Conservation (phyloP, 2,797 vertebrate genomes). For the Lagocephalus sceleratus region DNA sequence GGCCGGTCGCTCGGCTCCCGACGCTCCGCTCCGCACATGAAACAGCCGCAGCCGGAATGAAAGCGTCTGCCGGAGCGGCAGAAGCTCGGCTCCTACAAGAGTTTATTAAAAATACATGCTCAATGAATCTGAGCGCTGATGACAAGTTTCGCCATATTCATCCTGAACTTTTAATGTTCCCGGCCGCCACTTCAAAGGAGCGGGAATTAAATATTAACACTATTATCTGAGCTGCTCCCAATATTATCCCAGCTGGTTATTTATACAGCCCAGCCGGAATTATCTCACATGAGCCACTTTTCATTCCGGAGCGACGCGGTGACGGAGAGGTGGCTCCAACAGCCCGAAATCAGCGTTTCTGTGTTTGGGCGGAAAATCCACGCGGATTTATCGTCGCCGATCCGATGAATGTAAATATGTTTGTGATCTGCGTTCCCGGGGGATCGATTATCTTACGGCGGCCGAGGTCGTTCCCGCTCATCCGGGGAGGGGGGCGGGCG, state of each 20-base stretch:
- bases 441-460: constrained; percentile 54
- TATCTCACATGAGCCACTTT: constrained; percentile 49
- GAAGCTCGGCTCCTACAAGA: constrained; percentile 56
- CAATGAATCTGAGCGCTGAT: constrained; percentile 62
- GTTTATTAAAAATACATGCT: constrained; percentile 71
- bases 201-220: constrained; percentile 68
- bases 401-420: constrained; percentile 64
- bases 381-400: constrained; percentile 54
- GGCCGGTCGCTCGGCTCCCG: constrained; percentile 57
- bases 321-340: constrained; percentile 49
- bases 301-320: constrained; percentile 29
- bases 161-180: constrained; percentile 68
- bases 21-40: constrained; percentile 64
- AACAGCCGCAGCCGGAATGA: constrained; percentile 63
- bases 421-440: constrained; percentile 57
- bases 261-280: constrained; percentile 59
- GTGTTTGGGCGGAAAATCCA: no score
- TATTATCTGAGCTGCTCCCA: constrained; percentile 69
- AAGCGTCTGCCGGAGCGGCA: constrained; percentile 52
- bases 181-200: constrained; percentile 60
- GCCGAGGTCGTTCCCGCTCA: no score
- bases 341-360: constrained; percentile 41
- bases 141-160: constrained; percentile 67
- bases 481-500: constrained; percentile 6
- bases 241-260: constrained; percentile 66